Conservation (phyloP, 2,888 invertebrate genomes). For the Xestia sexstrigata region DNA sequence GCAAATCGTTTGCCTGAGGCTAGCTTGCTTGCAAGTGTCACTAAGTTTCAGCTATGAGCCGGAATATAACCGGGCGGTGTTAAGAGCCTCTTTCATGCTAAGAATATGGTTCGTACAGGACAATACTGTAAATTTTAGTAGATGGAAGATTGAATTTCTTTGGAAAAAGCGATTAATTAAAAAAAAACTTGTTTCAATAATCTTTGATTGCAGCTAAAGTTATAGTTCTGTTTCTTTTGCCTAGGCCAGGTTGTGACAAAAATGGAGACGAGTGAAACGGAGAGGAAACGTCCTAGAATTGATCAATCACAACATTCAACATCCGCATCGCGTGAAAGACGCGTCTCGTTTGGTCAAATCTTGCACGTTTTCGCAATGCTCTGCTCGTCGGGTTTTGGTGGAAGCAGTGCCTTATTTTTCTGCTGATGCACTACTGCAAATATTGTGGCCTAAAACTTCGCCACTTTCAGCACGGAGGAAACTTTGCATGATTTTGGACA, state of each 20-base stretch:
- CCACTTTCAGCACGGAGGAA: background rate
- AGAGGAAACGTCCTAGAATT: background rate
- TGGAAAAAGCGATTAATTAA: background rate
- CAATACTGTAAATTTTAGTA: background rate
- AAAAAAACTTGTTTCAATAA: background rate
- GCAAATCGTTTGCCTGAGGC: slow-evolving; percentile 54
- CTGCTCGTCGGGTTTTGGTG: background rate
- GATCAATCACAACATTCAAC: background rate
- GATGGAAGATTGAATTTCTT: background rate
- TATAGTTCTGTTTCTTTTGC: background rate
- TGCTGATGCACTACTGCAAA: background rate
- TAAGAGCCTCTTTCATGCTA: slow-evolving; percentile 20
- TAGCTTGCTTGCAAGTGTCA: slow-evolving; percentile 51
- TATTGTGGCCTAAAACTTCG: background rate
- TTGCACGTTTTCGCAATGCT: background rate
- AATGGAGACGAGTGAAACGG: background rate
- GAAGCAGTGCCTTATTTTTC: background rate
- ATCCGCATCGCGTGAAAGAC: too few species aligned
- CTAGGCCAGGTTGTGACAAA: background rate
- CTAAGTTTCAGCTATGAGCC: slow-evolving; percentile 7
- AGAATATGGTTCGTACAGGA: background rate
- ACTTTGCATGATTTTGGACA: background rate
- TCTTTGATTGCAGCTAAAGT: background rate
- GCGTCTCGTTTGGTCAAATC: background rate
- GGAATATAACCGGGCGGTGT: background rate